Evolutionary conservation across 64 coral and sea anemone genomes (phyloP), one percentile per base, ranked within the genome.

Genomic region (Cladopsammia gracilis): DNA sequence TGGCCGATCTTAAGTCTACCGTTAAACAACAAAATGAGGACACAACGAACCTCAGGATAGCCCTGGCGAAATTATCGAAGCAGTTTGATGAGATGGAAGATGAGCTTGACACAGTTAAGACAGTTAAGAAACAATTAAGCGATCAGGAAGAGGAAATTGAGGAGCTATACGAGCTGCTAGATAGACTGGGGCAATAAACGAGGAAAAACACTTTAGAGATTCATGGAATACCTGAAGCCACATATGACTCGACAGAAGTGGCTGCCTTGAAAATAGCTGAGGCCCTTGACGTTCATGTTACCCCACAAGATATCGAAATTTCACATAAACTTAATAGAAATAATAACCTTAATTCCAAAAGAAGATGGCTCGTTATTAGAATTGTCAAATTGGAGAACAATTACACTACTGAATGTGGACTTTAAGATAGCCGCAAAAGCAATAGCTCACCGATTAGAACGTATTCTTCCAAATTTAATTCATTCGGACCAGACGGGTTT

Each of bases 271-370:
- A 52, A 22, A 18, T 76, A 16, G 71, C 34, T 48, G 42, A 74
- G 48, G 71, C 71, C 3, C 71, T 76, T 51, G 47, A 76, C 8
- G 73, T 76, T 76, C 18, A 46, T 6, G 51, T 76, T 53, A 51
- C 46, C 51, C 46, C 73, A 51, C 46, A 76, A 18, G 73, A 76
- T 76, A 47, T 76, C n/a, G 73, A 76, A 52, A 76, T 76, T n/a
- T 51, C 46, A 16, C 73, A 76, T 20, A 76, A 76, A 51, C 20
- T 76, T 1, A 76, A 76, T 34, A 34, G 34, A 34, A 34, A 34
- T n/a, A n/a, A n/a, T n/a, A n/a, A n/a, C n/a, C n/a, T n/a, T n/a
- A n/a, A n/a, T n/a, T n/a, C n/a, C n/a, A n/a, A n/a, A n/a, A n/a
- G n/a, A n/a, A n/a, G n/a, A n/a, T n/a, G n/a, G n/a, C n/a, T n/a